These are phyloP conservation scores for Urocolius indicus DNA, from an alignment of 2,113 vertebrate species.

Conservation along the genomic window DNA sequence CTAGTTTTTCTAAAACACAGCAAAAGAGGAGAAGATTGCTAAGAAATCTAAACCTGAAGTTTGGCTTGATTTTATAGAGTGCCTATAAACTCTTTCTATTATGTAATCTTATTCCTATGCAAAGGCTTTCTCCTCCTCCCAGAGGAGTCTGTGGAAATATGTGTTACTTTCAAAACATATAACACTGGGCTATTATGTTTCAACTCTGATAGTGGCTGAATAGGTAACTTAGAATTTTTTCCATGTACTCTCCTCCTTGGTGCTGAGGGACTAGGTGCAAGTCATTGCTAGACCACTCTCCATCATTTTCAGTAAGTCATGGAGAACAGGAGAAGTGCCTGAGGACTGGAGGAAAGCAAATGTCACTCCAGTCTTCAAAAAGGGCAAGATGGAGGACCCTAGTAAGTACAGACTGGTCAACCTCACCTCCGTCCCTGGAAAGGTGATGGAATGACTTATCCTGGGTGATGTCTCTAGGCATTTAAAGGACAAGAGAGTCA, in stretches of 20 bases:
- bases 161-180: background rate
- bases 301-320: no score
- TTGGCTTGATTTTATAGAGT: background rate
- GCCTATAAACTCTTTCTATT: slow-evolving; percentile 6
- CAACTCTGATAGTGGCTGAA: background rate
- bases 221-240: slow-evolving; percentile 1
- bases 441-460: no score
- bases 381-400: no score
- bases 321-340: no score
- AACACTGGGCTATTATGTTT: background rate
- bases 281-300: no score
- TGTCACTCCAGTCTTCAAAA: no score
- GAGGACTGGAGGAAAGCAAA: no score
- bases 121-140: slow-evolving; percentile 13
- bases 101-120: background rate
- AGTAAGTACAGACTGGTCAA: no score
- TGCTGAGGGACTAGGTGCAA: no score
- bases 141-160: background rate
- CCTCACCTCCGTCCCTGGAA: no score
- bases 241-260: slow-evolving; percentile 4
- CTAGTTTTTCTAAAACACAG: background rate
- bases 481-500: no score
- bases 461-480: no score
- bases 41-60: background rate
- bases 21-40: background rate